Evolutionary conservation across 2,888 invertebrate species (phyloP).

Genomic region (Endotricha flammealis): DNA sequence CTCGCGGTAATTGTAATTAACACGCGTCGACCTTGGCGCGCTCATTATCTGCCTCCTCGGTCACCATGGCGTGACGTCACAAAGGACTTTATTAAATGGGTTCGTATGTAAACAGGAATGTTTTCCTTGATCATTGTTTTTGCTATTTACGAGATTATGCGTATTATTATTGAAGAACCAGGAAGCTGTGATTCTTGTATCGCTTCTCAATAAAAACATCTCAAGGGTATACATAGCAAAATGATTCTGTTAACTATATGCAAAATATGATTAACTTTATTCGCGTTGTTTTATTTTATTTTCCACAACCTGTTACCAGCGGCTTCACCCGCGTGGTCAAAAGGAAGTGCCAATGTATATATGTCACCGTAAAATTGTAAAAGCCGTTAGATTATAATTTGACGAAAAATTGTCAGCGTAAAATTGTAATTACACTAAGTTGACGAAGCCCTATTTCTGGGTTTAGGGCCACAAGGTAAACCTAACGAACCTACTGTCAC

Average conservation of each 20-base stretch:
- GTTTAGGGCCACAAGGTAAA: no score
- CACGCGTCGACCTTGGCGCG: conserved; percentile 57
- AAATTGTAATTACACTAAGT: no score
- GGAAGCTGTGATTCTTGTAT: conserved; percentile 30
- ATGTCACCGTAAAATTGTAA: no score
- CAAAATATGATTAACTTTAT: conserved; percentile 8
- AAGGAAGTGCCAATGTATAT: no score
- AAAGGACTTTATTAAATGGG: conserved; percentile 55
- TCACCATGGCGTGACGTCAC: conserved; percentile 54
- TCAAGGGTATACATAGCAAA: background rate
- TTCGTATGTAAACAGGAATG: conserved; percentile 50
- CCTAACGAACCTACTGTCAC: no score
- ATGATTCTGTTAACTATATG: conserved; percentile 4
- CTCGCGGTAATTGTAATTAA: conserved; percentile 76
- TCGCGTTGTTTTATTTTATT: conserved; percentile 4
- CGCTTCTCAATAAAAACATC: conserved; percentile 5
- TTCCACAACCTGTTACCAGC: conserved; percentile 39
- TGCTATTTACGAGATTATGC: conserved; percentile 42
- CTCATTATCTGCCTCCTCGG: conserved; percentile 57
- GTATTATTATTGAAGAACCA: conserved; percentile 35
- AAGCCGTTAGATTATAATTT: no score
- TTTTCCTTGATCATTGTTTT: conserved; percentile 65
- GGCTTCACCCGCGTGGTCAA: no score
- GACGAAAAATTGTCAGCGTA: no score
- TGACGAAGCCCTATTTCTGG: no score